Evolutionary conservation across 2,113 vertebrate genomes (phyloP).

Genomic region (Petrocephalus zakoni): DNA sequence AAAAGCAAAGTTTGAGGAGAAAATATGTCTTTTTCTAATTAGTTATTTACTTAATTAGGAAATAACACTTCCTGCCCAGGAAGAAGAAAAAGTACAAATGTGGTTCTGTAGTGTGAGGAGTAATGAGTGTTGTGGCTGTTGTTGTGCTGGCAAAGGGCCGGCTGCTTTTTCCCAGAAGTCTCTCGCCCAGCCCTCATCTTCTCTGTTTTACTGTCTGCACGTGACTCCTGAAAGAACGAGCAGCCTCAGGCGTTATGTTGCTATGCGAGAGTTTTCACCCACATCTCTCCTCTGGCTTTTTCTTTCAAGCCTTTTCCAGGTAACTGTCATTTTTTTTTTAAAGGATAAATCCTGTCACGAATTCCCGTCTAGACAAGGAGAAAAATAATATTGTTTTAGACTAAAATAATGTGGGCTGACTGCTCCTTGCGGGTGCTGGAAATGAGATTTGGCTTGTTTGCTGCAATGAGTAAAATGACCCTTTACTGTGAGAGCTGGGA

Average conservation of each 20-base stretch:
- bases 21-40: too few relatives aligned
- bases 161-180: not conserved
- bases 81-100: too few relatives aligned
- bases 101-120: not conserved
- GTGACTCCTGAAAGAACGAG: not conserved
- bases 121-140: not conserved
- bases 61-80: too few relatives aligned
- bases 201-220: not conserved
- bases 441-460: not conserved
- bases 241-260: not conserved
- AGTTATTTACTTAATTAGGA: too few relatives aligned
- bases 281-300: not conserved
- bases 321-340: not conserved
- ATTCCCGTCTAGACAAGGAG: not conserved
- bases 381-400: not conserved
- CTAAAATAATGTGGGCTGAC: not conserved
- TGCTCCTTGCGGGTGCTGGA: not conserved
- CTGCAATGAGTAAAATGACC: not conserved
- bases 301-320: not conserved
- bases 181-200: not conserved
- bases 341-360: not conserved
- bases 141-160: not conserved
- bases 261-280: not conserved
- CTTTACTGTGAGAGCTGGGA: not conserved
- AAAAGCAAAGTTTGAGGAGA: too few relatives aligned